phyloP scores from a whole-genome alignment of 2,113 vertebrate species.

The Leptosomus discolor region DNA sequence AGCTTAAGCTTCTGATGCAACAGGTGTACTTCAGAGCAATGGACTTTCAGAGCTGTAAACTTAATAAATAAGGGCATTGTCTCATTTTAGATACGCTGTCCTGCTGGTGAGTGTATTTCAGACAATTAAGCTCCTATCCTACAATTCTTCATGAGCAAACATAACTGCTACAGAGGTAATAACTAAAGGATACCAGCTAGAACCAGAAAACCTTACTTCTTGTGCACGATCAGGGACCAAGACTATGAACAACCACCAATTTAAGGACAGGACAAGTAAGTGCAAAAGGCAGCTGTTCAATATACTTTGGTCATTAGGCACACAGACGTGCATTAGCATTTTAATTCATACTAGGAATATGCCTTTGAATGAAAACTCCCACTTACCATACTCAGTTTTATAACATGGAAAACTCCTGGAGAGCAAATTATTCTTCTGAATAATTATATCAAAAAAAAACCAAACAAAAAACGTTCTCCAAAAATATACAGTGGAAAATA shows the following conservation, averaged over 20 bases:
- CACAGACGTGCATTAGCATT: not conserved
- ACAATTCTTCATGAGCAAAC: not conserved
- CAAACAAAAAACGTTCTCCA: not conserved
- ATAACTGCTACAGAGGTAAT: not conserved
- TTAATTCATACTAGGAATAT: not conserved
- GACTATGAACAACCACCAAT: not conserved
- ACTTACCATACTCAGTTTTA: not conserved
- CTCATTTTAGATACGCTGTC: not conserved
- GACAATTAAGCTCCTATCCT: not conserved
- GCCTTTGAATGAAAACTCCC: not conserved
- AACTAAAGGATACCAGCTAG: not conserved
- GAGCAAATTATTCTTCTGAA: not conserved
- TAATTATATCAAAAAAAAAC: not conserved
- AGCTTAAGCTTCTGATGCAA: not conserved
- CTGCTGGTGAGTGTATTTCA: not conserved
- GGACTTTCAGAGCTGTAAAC: not conserved
- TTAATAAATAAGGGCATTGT: not conserved
- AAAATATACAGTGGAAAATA: not conserved
- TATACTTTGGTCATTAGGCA: not conserved
- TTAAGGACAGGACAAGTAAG: not conserved
- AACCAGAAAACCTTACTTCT: not conserved
- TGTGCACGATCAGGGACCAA: not conserved
- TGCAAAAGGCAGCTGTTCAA: not conserved
- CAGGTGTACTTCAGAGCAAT: not conserved
- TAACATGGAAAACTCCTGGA: not conserved